Evolutionary conservation across 2,888 invertebrate species (phyloP).

Genomic region (Pinctada fucata): DNA sequence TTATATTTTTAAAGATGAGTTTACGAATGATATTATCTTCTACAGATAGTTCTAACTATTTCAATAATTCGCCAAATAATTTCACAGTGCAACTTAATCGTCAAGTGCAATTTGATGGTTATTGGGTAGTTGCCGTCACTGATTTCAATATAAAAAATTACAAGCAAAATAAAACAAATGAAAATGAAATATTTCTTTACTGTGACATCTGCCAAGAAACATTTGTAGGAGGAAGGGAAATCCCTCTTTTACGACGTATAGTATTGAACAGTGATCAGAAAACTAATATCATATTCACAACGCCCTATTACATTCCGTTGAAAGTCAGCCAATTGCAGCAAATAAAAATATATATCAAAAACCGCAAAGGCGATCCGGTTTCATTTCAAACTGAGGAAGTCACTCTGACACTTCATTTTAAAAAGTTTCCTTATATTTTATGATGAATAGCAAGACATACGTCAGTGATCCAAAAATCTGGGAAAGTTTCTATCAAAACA

Average conservation of each 20-base stretch:
- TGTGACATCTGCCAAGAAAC: constrained; percentile 28
- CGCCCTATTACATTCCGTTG: constrained; percentile 30
- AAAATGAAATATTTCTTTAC: constrained; percentile 11
- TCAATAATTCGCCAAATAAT: constrained; percentile 16
- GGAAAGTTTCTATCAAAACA: too few species aligned
- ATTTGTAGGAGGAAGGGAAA: constrained; percentile 24
- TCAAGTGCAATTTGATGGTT: constrained; percentile 16
- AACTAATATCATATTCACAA: constrained; percentile 16
- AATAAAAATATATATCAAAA: constrained; percentile 30
- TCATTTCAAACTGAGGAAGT: constrained; percentile 22
- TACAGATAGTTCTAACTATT: constrained; percentile 17
- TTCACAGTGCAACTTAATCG: constrained; percentile 21
- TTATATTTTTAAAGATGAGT: too few species aligned
- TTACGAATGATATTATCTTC: constrained; percentile 30
- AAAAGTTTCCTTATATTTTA: constrained; percentile 22
- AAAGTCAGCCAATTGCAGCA: constrained; percentile 22
- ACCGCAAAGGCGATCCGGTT: constrained; percentile 10
- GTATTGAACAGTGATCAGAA: constrained; percentile 16
- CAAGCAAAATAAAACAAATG: too few species aligned
- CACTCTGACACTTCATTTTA: constrained; percentile 29
- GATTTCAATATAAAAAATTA: too few species aligned
- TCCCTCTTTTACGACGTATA: constrained; percentile 28
- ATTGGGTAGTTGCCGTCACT: constrained; percentile 24
- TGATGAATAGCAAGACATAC: too few species aligned
- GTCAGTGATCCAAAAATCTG: too few species aligned